A percentile compares a stretch with the other conserved stretches of the same genome.
phyloP scores from a whole-genome alignment of 1,140 invertebrate genomes.

The Drosophila bifasciata region DNA sequence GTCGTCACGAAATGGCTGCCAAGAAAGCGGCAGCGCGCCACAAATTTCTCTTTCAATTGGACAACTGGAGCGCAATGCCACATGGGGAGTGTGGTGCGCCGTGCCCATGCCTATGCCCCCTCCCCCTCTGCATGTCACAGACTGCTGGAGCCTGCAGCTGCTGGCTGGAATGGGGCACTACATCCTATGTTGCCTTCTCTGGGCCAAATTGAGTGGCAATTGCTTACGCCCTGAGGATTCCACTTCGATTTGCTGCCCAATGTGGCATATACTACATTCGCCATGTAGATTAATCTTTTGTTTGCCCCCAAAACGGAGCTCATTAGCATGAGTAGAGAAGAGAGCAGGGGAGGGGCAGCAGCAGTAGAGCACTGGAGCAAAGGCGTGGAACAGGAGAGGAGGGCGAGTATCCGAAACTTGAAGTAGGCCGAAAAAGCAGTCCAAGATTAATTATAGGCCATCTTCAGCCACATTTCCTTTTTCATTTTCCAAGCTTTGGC shows the following conservation, averaged over 20 bases:
- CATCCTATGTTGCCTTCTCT: neutral
- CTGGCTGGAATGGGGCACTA: neutral
- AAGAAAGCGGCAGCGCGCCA: constrained; percentile 63
- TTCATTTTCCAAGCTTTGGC: constrained; percentile 2
- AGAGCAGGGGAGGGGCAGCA: neutral
- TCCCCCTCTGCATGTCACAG: constrained; percentile 50
- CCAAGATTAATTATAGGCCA: constrained; percentile 52
- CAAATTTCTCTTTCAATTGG: constrained; percentile 70
- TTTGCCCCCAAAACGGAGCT: constrained; percentile 5
- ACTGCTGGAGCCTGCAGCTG: constrained; percentile 61
- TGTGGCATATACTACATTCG: constrained; percentile 44
- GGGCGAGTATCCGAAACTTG: too few relatives aligned
- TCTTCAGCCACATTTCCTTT: constrained; percentile 32
- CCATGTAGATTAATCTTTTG: constrained; percentile 66
- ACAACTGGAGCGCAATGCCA: constrained; percentile 54
- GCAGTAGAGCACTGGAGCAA: too few relatives aligned
- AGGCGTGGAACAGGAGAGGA: too few relatives aligned
- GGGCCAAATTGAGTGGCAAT: constrained; percentile 65
- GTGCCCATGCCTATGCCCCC: constrained; percentile 4
- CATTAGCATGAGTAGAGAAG: constrained; percentile 34
- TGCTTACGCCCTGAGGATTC: constrained; percentile 50
- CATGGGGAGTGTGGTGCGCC: constrained; percentile 1
- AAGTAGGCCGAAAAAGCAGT: constrained; percentile 2
- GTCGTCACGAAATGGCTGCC: constrained; percentile 68
- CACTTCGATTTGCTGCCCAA: constrained; percentile 45